Base-by-base conservation (phyloP, 2,797 vertebrate species). In the Acrocephalus scirpaceus region DNA sequence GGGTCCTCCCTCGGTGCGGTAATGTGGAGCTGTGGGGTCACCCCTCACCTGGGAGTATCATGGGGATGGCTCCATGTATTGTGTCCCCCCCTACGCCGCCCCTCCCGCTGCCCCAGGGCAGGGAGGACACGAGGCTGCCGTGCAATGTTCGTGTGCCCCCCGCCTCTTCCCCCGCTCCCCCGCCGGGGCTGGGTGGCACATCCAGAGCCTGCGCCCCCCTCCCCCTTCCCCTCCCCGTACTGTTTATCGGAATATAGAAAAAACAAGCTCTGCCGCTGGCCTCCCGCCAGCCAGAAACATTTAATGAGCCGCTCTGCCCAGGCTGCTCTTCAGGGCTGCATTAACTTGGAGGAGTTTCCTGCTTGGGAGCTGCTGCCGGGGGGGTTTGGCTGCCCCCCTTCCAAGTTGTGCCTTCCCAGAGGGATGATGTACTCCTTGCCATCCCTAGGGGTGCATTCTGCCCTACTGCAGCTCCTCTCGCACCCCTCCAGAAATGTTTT, bases 321-420 rank as follows among this genome's bases (percentile, higher is more conserved):
- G 93, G 93, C 95, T 96, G 96, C 95, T 96, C 93, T 94, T 94
- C 18, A 42, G 89, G 90, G 92, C 90, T 95, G 96, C 93, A 65
- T 97, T 96, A 95, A 97, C 95, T 96, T 96, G 96, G 95, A 97
- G 94, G 95, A 97, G 97, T 97, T 97, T 96, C 97, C 91, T 94
- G 97, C 94, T 92, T 90, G 73, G 88, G 94, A 93, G 92, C 87
- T 92, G 93, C 88, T 10, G 71, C 23, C 0, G 29, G 47, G 72
- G 84, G 65, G 11, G 48, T 3, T 34, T 23, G 2, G 69, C 86
- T 47, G 10, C 71, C 71, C 84, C 80, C 26, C 10, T 60, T 64
- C 1, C 2, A 75, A 64, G 61, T 26, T 32, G 10, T 53, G 54
- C 50, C 38, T 23, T 87, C 58, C 22, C 16, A 2, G 42, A 36